Base-by-base conservation (phyloP, 2,888 invertebrate genomes). In the Oeneis ivallda region DNA sequence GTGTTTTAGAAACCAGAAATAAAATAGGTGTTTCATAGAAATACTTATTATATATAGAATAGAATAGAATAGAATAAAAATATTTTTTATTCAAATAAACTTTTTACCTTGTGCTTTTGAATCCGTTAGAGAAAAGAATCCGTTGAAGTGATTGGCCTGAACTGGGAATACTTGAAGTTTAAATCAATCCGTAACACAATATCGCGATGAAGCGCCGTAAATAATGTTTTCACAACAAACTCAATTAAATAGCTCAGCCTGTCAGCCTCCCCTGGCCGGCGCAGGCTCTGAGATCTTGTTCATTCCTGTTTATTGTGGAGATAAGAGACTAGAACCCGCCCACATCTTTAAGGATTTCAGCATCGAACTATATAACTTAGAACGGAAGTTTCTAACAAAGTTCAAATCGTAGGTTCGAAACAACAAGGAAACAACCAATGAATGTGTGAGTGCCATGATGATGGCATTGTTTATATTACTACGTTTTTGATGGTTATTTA, bases 181-280 rank as follows among this genome's bases (percentile, higher is more conserved):
- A n/a, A 37, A 65, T 56, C 57, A 64, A 57, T 59, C 53, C 11
- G 52, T 39, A 67, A 64, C 56, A 61, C 39, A n/a, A 53, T 58
- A 58, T 62, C 9, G 58, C 43, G 65, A 67, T 41, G 67, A 68
- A 60, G 65, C 17, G 71, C 71, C 69, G 76, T 77, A 79, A 80
- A 79, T 81, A 80, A 81, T 79, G 77, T 78, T 80, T 80, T 81
- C 80, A 79, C 80, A 79, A 78, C 74, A 72, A 75, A 67, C 71
- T 70, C 69, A 67, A 76, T 70, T 78, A 83, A 80, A 78, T 75
- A 50, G 26, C 11, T 50, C 49, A 50, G 49, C 49, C 11, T 49
- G 59, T 67, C 70, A 15, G 17, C 32, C n/a, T 7, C 37, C 7
- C 6, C 8, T 10, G 26, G 50, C 7, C 19, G 26, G 50, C 8